Evolutionary conservation across 2,113 vertebrate genomes (phyloP).

Genomic region (Tragulus kanchil): DNA sequence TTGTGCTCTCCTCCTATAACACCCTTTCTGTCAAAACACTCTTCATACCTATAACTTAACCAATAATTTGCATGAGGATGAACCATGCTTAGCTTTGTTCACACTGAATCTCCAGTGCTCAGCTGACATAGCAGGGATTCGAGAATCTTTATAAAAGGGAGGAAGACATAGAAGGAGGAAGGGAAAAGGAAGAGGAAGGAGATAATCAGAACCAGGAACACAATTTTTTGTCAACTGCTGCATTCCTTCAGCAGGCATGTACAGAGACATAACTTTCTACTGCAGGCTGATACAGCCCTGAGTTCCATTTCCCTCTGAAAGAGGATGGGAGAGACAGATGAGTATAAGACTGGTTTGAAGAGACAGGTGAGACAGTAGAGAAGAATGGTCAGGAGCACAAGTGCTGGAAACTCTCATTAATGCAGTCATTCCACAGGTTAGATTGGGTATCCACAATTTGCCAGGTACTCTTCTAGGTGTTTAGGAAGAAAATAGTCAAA

Average conservation of each 20-base stretch:
- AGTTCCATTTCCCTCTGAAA: background rate
- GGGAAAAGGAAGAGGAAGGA: background rate
- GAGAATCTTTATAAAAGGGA: background rate
- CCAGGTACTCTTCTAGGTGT: background rate
- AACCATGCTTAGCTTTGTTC: background rate
- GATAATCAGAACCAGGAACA: background rate
- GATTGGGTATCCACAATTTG: background rate
- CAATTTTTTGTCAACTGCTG: background rate
- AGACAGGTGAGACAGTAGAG: background rate
- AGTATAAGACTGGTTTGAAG: background rate
- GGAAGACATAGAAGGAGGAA: background rate
- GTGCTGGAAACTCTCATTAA: background rate
- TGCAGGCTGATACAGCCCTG: background rate
- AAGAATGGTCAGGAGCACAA: background rate
- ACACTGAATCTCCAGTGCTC: background rate
- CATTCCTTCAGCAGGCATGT: background rate
- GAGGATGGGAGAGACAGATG: background rate
- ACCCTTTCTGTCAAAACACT: background rate
- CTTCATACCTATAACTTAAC: background rate
- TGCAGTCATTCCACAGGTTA: too few relatives aligned
- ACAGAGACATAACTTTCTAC: background rate
- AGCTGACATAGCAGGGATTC: background rate
- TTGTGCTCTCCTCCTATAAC: background rate
- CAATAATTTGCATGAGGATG: background rate
- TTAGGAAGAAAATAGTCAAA: background rate